These are phyloP conservation scores for Drosophila biarmipes DNA, from an alignment of 1,140 invertebrate species.

Conservation along the genomic window DNA sequence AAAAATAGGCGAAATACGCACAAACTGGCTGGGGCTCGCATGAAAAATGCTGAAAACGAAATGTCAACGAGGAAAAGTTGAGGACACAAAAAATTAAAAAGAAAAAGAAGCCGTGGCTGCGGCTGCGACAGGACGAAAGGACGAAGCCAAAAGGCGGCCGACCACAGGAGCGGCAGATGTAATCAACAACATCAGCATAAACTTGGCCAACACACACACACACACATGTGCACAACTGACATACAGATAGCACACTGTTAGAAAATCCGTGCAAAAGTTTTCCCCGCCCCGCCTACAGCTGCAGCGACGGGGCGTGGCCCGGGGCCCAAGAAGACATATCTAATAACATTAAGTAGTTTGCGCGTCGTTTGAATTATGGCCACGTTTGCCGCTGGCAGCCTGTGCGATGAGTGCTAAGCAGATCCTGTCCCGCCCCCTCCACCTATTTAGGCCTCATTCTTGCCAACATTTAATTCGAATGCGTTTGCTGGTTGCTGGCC, in stretches of 20 bases:
- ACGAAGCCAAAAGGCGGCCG: slow-evolving; percentile 34
- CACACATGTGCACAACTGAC: neutral
- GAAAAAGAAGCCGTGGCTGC: slow-evolving; percentile 11
- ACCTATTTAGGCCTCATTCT: slow-evolving; percentile 17
- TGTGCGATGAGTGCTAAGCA: slow-evolving; percentile 45
- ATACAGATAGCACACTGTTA: slow-evolving; percentile 16
- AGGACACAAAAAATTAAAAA: slow-evolving; percentile 31
- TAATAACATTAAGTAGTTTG: slow-evolving; percentile 82
- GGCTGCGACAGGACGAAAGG: slow-evolving; percentile 13
- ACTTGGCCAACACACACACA: slow-evolving; percentile 48
- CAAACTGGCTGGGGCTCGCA: slow-evolving; percentile 14
- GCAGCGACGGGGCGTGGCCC: slow-evolving; percentile 46
- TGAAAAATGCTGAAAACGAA: slow-evolving; percentile 67
- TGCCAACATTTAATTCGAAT: slow-evolving; percentile 48
- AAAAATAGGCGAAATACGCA: slow-evolving; percentile 29
- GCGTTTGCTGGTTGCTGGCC: slow-evolving; percentile 56
- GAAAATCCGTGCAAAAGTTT: slow-evolving; percentile 60
- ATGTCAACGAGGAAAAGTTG: slow-evolving; percentile 71
- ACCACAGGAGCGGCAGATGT: slow-evolving; percentile 57
- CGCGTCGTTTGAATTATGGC: slow-evolving; percentile 79
- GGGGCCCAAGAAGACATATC: slow-evolving; percentile 60
- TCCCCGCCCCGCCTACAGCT: slow-evolving; percentile 13
- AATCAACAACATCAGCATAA: slow-evolving; percentile 78
- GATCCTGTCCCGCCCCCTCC: slow-evolving; percentile 1
- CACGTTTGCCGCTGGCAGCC: slow-evolving; percentile 70